Base-by-base conservation (phyloP, 2,113 vertebrate genomes). In the Setophaga kirtlandii region DNA sequence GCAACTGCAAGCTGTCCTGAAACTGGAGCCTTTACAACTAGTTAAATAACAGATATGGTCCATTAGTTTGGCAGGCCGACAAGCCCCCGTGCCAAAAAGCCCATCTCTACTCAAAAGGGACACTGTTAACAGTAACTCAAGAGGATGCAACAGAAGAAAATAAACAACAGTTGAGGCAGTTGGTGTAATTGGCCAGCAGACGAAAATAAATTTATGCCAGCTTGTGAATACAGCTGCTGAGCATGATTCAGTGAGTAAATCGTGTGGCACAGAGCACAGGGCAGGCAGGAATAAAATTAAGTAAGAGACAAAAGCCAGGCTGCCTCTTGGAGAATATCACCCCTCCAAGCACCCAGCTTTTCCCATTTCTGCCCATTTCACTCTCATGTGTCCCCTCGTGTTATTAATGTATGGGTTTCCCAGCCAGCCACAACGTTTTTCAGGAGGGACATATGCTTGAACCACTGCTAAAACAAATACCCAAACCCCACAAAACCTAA, bases 71-170 rank as follows among this genome's bases (percentile, higher is more conserved):
- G 96, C 96, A 96, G 86, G 68, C 76, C 6, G 9, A 90, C 79
- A 90, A 69, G 58, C 56, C n/a, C 11, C 31, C 0, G 2, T 95
- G 96, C 96, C 96, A 96, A 90, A 90, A 96, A 95, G 67, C 73
- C 86, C 95, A 92, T 96, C 86, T 89, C 94, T 82, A 3, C 90
- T 96, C 94, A 96, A 96, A 97, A 94, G 96, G 58, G 83, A 96
- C 92, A 96, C 95, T 96, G 96, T 96, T 96, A 95, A 95, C 90
- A 84, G 96, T 95, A 96, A 94, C 95, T 95, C 93, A 94, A 96
- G 96, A 95, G 95, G 93, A 94, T 92, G 95, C 88, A 93, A 90
- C 86, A 96, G 90, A 91, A 94, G 83, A 94, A 95, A 96, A 96
- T 89, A 96, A 96, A 93, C 96, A 96, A 96, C 90, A 89, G 92